Conservation (phyloP, 1,140 invertebrate species). For the Pseudomyrmex flavicornis region DNA sequence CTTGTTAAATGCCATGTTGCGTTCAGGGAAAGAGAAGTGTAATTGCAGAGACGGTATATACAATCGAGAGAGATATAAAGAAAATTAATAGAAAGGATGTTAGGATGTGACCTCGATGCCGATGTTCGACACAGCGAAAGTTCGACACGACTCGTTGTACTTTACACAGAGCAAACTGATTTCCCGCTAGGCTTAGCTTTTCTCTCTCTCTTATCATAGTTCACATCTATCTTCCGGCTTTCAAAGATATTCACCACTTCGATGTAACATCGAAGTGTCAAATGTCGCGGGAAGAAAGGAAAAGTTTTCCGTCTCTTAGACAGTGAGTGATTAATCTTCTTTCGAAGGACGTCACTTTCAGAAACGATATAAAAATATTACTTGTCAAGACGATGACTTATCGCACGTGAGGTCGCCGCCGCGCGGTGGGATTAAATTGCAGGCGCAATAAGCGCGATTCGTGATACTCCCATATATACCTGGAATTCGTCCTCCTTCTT, state of each 20-base stretch:
- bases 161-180: conserved; percentile 12
- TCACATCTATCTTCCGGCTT: conserved; percentile 1
- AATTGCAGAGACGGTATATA: background rate
- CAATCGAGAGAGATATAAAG: background rate
- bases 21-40: too few relatives aligned
- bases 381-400: conserved; percentile 71
- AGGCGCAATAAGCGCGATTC: conserved; percentile 67
- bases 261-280: conserved; percentile 58
- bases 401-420: conserved; percentile 48
- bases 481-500: background rate
- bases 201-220: background rate
- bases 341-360: conserved; percentile 69
- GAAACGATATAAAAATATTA: conserved; percentile 74
- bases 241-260: conserved; percentile 3
- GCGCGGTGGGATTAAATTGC: conserved; percentile 39
- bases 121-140: too few relatives aligned
- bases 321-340: conserved; percentile 67
- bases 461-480: conserved; percentile 22
- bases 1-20: background rate
- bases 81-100: background rate
- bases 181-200: background rate
- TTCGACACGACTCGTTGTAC: too few relatives aligned
- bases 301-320: conserved; percentile 52
- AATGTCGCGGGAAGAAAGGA: conserved; percentile 37
- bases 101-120: too few relatives aligned